Conservation (phyloP, 2,797 vertebrate species). For the Hemibagrus guttatus region DNA sequence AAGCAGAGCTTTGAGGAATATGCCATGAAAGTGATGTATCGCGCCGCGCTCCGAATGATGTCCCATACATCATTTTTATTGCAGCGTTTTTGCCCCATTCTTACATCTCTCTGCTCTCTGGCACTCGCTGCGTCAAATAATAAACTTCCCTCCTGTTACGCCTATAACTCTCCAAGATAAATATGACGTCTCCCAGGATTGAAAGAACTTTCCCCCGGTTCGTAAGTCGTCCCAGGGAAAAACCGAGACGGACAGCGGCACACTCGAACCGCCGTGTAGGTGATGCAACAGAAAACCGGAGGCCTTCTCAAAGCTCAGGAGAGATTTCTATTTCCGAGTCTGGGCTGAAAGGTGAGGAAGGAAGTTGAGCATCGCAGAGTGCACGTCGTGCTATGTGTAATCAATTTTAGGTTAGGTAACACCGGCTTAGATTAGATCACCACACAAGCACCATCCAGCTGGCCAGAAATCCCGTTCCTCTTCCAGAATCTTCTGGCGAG, state of each 20-base stretch:
- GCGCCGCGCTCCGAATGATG: conserved; percentile 67
- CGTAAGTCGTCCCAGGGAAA: conserved; percentile 23
- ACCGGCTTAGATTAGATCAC: background rate
- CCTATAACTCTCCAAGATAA: conserved; percentile 63
- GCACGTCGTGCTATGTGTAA: background rate
- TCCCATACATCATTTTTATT: conserved; percentile 79
- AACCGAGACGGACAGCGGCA: background rate
- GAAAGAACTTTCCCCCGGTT: conserved; percentile 29
- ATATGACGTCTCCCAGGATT: conserved; percentile 58
- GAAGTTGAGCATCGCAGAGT: conserved; percentile 15
- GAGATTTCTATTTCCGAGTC: conserved; percentile 35
- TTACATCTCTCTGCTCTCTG: conserved; percentile 57
- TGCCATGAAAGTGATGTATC: conserved; percentile 70
- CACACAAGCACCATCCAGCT: conserved; percentile 38
- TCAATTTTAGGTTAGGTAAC: conserved; percentile 44
- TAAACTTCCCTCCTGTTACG: conserved; percentile 67
- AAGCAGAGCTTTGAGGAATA: conserved; percentile 57
- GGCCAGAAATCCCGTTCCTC: conserved; percentile 32
- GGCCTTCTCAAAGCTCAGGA: conserved; percentile 19
- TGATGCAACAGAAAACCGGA: conserved; percentile 1
- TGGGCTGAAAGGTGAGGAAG: conserved; percentile 35
- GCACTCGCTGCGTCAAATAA: conserved; percentile 61
- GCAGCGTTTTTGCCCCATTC: conserved; percentile 67
- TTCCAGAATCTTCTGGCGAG: conserved; percentile 32
- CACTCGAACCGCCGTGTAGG: conserved; percentile 7